Conservation (phyloP, 2,797 vertebrate species). For the Ceryle rudis region DNA sequence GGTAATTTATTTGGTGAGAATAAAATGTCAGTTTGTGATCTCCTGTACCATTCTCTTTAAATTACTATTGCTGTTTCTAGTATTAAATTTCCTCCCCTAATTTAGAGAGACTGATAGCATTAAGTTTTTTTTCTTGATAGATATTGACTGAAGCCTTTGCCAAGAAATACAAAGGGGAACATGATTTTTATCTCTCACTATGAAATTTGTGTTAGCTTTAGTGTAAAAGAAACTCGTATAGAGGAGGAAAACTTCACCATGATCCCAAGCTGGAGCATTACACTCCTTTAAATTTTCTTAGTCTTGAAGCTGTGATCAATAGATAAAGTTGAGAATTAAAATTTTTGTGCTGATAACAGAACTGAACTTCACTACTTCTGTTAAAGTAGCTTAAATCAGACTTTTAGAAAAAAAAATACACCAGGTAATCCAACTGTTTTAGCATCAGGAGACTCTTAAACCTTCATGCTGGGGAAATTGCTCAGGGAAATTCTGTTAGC, state of each 20-base stretch:
- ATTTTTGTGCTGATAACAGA: not conserved
- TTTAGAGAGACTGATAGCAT: not conserved
- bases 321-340: not conserved
- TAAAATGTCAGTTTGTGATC: not conserved
- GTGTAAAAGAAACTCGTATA: not conserved
- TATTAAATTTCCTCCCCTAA: not conserved
- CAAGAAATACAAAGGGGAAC: not conserved
- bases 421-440: not conserved
- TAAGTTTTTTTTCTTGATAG: not conserved
- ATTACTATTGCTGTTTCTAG: not conserved
- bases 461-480: not conserved
- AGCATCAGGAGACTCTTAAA: not conserved
- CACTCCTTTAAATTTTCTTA: not conserved
- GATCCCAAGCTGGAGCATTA: not conserved
- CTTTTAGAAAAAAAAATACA: not conserved
- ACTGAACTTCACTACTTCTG: not conserved
- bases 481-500: not conserved
- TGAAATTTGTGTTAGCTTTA: not conserved
- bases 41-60: not conserved
- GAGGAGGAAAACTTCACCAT: not conserved
- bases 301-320: not conserved
- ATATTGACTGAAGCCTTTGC: not conserved
- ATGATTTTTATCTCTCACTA: not conserved
- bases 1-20: not conserved
- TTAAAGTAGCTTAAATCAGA: not conserved